phyloP scores from a whole-genome alignment of 2,888 invertebrate genomes.

The Drosophila pullipes region DNA sequence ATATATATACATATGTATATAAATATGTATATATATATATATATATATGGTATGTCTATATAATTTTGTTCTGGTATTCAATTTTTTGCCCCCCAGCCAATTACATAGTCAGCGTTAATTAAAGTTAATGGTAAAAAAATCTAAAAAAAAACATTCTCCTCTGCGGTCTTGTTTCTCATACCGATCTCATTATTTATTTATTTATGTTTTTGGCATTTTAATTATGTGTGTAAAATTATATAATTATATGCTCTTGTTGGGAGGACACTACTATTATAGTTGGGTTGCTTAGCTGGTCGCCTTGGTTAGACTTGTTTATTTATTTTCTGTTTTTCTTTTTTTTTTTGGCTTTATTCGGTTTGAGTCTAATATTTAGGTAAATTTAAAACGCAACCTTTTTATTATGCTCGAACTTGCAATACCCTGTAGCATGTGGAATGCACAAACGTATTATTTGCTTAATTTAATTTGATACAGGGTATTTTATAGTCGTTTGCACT shows the following conservation, averaged over 20 bases:
- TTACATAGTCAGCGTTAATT: conserved; percentile 33
- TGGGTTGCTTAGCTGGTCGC: conserved; percentile 15
- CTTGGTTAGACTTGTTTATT: conserved; percentile 8
- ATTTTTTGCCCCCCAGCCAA: conserved; percentile 3
- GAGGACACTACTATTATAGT: conserved; percentile 11
- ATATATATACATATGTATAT: conserved; percentile 10
- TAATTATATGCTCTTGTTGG: neutral
- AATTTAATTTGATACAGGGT: conserved; percentile 32
- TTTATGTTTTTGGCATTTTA: conserved; percentile 20
- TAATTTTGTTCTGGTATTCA: conserved; percentile 5
- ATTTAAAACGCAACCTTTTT: conserved; percentile 11
- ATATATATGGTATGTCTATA: neutral
- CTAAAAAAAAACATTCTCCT: conserved; percentile 56
- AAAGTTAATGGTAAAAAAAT: conserved; percentile 73
- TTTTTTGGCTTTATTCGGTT: conserved; percentile 30
- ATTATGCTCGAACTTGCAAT: neutral
- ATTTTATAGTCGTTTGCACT: conserved; percentile 53
- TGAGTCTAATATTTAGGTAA: conserved; percentile 13
- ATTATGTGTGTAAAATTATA: neutral
- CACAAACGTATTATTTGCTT: conserved; percentile 4
- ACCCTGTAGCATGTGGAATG: conserved; percentile 19
- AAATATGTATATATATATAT: neutral
- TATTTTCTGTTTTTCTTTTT: neutral
- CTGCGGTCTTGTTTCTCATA: conserved; percentile 31
- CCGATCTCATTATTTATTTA: conserved; percentile 12